Evolutionary conservation across 2,888 invertebrate genomes (phyloP).

Genomic region (Macrophya annulata): DNA sequence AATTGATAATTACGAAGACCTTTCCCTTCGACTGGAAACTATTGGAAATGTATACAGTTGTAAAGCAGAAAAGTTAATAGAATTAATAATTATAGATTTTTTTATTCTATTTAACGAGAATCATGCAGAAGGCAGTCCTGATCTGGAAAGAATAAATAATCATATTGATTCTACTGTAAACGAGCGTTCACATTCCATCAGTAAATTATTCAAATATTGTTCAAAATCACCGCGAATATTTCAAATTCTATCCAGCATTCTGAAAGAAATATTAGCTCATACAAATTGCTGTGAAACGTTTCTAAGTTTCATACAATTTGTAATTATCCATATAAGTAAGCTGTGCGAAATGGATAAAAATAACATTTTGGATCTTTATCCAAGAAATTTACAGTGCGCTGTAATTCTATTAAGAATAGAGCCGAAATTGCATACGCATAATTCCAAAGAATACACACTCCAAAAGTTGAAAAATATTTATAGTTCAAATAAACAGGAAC

Average conservation of each 20-base stretch:
- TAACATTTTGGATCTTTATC: conserved; percentile 72
- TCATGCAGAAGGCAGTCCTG: conserved; percentile 7
- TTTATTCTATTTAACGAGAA: conserved; percentile 58
- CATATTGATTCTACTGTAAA: conserved; percentile 21
- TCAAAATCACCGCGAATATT: conserved; percentile 68
- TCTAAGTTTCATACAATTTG: conserved; percentile 65
- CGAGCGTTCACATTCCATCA: conserved; percentile 45
- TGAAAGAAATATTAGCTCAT: conserved; percentile 68
- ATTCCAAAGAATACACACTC: conserved; percentile 66
- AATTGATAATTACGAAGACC: conserved; percentile 60
- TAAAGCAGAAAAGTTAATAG: conserved; percentile 68
- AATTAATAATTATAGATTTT: conserved; percentile 67
- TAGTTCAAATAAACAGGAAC: conserved; percentile 62
- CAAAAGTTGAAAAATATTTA: conserved; percentile 65
- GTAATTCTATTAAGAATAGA: conserved; percentile 70
- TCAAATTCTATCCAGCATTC: conserved; percentile 64
- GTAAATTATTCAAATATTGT: conserved; percentile 64
- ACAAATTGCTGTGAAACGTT: conserved; percentile 65
- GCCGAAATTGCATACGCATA: conserved; percentile 65
- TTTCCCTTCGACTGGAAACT: conserved; percentile 62
- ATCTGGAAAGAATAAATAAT: conserved; percentile 54
- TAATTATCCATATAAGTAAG: conserved; percentile 62
- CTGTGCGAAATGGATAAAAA: conserved; percentile 62
- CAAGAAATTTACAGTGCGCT: conserved; percentile 67
- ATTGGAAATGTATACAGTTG: conserved; percentile 68